These are phyloP conservation scores for Harpagus bidentatus DNA, from an alignment of 2,113 vertebrate genomes.

Conservation along the genomic window DNA sequence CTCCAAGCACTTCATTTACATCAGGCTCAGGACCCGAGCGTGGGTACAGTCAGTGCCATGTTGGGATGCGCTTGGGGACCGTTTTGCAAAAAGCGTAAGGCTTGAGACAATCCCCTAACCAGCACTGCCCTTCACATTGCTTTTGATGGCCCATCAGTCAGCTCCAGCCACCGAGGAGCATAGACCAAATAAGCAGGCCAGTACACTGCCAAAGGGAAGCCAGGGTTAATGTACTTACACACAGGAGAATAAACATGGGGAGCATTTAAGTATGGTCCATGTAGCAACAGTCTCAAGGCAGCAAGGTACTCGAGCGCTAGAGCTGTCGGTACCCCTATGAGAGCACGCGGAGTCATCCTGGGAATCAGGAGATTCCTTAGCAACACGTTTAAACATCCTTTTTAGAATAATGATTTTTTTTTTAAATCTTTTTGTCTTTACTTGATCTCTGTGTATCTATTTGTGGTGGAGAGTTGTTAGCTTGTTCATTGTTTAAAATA, in stretches of 20 bases:
- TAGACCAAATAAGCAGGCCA: not conserved
- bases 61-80: accelerated
- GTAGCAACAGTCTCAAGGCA: not conserved
- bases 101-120: not conserved
- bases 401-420: not conserved
- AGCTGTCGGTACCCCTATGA: not conserved
- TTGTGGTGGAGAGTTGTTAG: not conserved
- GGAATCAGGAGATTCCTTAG: not conserved
- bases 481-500: not conserved
- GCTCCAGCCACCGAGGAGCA: not conserved
- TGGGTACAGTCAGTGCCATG: not conserved
- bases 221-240: not conserved
- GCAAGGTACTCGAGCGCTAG: not conserved
- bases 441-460: not conserved
- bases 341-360: accelerated
- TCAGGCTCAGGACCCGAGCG: accelerated
- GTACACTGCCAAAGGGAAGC: not conserved
- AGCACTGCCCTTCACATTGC: not conserved
- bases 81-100: not conserved
- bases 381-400: not conserved
- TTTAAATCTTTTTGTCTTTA: not conserved
- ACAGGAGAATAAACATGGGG: accelerated
- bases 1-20: not conserved
- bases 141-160: not conserved
- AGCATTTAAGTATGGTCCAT: not conserved